Evolutionary conservation across 92 coral and sea anemone species (phyloP), one percentile per base, ranked within the genome.

Genomic region (Meandrina meandrites): DNA sequence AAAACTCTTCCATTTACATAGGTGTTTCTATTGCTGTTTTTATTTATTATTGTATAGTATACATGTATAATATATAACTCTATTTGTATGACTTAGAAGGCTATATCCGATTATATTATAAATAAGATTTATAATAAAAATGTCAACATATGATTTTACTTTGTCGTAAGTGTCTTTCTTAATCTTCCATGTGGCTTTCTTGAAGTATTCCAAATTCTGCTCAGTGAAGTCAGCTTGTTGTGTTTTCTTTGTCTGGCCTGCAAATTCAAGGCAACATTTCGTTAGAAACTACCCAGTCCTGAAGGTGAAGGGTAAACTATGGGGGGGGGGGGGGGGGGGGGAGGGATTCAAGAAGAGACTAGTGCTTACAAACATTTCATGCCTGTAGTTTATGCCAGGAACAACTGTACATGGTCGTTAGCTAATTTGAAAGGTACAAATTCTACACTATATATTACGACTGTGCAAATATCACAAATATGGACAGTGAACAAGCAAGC

Each of bases 191-290:
- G 90, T 86, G 48, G 91, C 79, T 78, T 79, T 88, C 72, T 76
- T 90, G 81, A 92, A 94, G 81, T 95, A 95, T 15, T 88, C 77
- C 73, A 95, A 76, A 80, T 95, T 95, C 64, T 94, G 84, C 66
- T 94, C 82, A 24, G 93, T 95, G 82, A 85, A 94, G 77, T 95
- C 97, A 28, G 73, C 66, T 32, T 87, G 80, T 45, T 84, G 79
- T 76, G 81, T 77, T 45, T 79, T 81, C 47, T 54, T 36, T 82
- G 64, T 75, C 31, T 69, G 31, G 47, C 85, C 89, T 86, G 70
- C 53, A 72, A 84, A 57, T 73, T 15, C n/a, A n/a, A n/a, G n/a
- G n/a, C n/a, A n/a, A n/a, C n/a, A n/a, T n/a, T n/a, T n/a, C n/a
- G n/a, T 60, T 57, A 1, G 1, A 51, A 9, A 51, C 12, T 48